Evolutionary conservation across 2,113 vertebrate genomes (phyloP).

Genomic region (Colius striatus): DNA sequence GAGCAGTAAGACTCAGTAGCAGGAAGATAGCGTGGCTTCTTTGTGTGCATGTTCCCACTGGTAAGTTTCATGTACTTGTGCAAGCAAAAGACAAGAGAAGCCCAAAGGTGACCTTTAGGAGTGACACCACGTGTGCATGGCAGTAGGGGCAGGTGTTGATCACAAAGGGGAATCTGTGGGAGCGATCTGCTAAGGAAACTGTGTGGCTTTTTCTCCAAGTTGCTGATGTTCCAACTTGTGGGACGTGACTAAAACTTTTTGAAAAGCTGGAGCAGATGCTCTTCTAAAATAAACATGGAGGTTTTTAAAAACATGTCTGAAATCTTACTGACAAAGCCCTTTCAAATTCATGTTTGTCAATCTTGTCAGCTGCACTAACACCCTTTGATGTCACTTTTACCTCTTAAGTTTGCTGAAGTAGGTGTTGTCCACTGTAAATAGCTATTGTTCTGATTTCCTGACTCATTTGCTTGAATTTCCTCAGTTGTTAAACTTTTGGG

Average conservation of each 20-base stretch:
- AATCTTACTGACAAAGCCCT: neutral
- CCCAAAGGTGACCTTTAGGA: neutral
- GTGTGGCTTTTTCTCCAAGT: neutral
- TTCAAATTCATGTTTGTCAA: neutral
- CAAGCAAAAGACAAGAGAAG: neutral
- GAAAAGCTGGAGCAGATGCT: neutral
- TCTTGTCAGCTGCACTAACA: conserved; percentile 36
- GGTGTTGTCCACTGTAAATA: conserved; percentile 25
- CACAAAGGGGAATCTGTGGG: neutral
- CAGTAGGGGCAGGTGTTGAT: neutral
- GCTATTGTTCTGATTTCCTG: conserved; percentile 33
- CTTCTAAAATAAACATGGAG: neutral
- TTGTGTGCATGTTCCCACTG: neutral
- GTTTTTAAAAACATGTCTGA: neutral
- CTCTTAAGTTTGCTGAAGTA: neutral
- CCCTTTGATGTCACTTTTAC: conserved; percentile 21
- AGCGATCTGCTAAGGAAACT: neutral
- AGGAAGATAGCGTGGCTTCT: neutral
- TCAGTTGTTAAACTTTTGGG: neutral
- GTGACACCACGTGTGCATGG: neutral
- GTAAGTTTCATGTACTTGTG: neutral
- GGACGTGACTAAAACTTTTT: neutral
- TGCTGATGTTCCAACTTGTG: neutral
- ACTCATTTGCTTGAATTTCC: conserved; percentile 4
- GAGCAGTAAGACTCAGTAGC: neutral